phyloP scores from a whole-genome alignment of 2,797 vertebrate genomes.

The Thunnus albacares region DNA sequence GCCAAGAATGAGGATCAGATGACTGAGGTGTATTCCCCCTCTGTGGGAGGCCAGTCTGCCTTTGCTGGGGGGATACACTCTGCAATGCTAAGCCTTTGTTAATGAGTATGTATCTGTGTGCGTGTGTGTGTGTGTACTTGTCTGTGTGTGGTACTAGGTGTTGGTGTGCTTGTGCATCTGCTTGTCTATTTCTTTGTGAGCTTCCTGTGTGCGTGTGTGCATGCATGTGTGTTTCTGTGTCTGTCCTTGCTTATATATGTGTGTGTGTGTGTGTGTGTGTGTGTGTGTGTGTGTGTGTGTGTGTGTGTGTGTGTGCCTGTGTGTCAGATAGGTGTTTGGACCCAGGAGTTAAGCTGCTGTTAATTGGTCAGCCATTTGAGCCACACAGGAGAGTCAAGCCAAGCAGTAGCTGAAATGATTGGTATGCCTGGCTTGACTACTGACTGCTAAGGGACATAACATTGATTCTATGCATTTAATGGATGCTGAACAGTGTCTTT shows the following conservation, averaged over 20 bases:
- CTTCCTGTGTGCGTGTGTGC: conserved; percentile 24
- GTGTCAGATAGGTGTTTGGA: conserved; percentile 51
- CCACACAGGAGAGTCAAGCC: conserved; percentile 71
- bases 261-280: not conserved
- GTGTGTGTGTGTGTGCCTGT: not conserved
- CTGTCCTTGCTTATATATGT: conserved; percentile 2
- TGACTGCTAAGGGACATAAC: conserved; percentile 11
- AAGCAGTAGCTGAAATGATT: conserved; percentile 69
- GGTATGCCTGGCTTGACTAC: conserved; percentile 46
- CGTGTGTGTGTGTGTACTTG: conserved; percentile 34
- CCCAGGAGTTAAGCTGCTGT: conserved; percentile 77
- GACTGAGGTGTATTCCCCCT: conserved; percentile 73
- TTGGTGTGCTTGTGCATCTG: conserved; percentile 8
- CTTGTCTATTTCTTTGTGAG: conserved; percentile 46
- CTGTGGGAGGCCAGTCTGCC: conserved; percentile 77
- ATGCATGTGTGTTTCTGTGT: not conserved
- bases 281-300: not conserved
- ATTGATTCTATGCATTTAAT: conserved; percentile 15
- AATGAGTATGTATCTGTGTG: conserved; percentile 78
- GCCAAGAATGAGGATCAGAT: conserved; percentile 76
- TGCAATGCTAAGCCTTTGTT: conserved; percentile 80
- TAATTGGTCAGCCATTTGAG: conserved; percentile 87
- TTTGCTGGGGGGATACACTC: conserved; percentile 73
- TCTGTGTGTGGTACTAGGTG: conserved; percentile 65
- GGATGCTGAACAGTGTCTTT: not conserved